Evolutionary conservation across 2,797 vertebrate species (phyloP).

Genomic region (Microchirus variegatus): DNA sequence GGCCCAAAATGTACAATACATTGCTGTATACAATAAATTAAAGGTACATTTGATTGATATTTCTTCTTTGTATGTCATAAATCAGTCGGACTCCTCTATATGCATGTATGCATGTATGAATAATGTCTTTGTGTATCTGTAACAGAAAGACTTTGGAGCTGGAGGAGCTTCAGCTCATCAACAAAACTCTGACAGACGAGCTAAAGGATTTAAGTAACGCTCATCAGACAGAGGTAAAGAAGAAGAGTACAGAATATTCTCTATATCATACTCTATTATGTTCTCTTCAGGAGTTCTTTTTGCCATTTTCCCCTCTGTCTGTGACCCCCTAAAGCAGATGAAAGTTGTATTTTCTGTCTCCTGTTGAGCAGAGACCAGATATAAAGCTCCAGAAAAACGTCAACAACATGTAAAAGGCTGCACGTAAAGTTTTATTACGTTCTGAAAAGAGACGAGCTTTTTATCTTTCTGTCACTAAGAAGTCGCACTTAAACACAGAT

Average conservation of each 20-base stretch:
- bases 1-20: too few species aligned
- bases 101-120: neutral
- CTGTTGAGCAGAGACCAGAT: neutral
- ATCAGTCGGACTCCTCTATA: neutral
- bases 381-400: neutral
- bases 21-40: too few species aligned
- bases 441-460: neutral
- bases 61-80: neutral
- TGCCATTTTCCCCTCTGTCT: neutral
- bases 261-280: too few species aligned
- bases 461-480: neutral
- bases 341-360: neutral
- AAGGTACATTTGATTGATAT: too few species aligned
- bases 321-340: too few species aligned
- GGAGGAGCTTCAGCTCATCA: conserved; percentile 54
- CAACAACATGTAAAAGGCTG: neutral
- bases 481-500: neutral
- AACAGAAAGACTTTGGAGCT: conserved; percentile 65
- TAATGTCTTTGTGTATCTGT: neutral
- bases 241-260: too few species aligned
- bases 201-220: conserved; percentile 46
- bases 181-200: conserved; percentile 54
- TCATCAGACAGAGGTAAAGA: conserved; percentile 58
- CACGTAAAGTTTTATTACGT: neutral
- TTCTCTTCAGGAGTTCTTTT: neutral